A percentile compares a stretch with the other conserved stretches of the same genome.
Evolutionary conservation across 1,140 invertebrate genomes (phyloP).

Genomic region (Cepaea nemoralis): DNA sequence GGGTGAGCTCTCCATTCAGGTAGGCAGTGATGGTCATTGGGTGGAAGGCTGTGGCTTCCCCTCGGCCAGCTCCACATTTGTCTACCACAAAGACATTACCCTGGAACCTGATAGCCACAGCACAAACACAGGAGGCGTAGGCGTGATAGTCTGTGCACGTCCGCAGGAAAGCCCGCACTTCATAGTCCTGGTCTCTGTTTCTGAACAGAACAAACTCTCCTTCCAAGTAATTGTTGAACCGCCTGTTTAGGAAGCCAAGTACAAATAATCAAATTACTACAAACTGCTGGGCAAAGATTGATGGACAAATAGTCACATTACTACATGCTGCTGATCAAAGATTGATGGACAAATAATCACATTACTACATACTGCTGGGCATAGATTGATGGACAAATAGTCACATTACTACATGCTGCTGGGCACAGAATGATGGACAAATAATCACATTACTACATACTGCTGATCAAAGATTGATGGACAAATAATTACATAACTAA

Average conservation of each 20-base stretch:
- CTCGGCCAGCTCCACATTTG: slow-evolving; percentile 49
- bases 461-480: too few relatives aligned
- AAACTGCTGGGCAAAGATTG: too few relatives aligned
- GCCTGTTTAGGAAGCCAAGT: slow-evolving; percentile 54
- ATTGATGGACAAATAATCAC: too few relatives aligned
- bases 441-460: too few relatives aligned
- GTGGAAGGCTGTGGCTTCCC: slow-evolving; percentile 27
- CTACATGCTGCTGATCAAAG: too few relatives aligned
- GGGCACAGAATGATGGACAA: too few relatives aligned
- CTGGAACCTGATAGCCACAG: slow-evolving; percentile 55
- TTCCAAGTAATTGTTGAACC: slow-evolving; percentile 60
- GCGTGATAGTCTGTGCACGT: slow-evolving; percentile 41
- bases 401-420: too few relatives aligned
- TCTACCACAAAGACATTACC: slow-evolving; percentile 66
- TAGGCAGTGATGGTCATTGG: slow-evolving; percentile 51
- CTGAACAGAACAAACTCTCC: slow-evolving; percentile 61
- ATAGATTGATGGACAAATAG: too few relatives aligned
- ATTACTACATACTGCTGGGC: too few relatives aligned
- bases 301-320: too few relatives aligned
- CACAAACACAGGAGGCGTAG: slow-evolving; percentile 61
- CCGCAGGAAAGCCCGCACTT: slow-evolving; percentile 49
- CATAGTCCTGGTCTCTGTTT: slow-evolving; percentile 48
- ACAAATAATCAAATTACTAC: too few relatives aligned
- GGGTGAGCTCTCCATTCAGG: slow-evolving; percentile 55
- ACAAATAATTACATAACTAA: too few relatives aligned